Conservation (phyloP, 1,140 invertebrate species). For the Patella vulgata region DNA sequence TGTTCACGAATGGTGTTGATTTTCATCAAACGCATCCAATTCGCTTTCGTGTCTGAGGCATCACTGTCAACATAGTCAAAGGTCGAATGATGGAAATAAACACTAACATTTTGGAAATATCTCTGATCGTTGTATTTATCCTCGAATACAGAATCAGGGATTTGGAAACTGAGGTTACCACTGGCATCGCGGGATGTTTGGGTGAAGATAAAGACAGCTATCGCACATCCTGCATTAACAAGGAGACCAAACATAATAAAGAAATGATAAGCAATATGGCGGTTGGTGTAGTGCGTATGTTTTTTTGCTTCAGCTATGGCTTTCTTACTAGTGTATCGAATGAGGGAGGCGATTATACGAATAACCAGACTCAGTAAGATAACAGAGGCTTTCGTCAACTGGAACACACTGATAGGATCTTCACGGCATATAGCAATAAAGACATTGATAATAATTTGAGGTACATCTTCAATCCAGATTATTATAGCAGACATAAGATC, state of each 20-base stretch:
- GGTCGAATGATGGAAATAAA: slow-evolving; percentile 44
- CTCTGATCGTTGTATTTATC: slow-evolving; percentile 50
- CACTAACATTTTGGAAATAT: slow-evolving; percentile 54
- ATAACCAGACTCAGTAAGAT: slow-evolving; percentile 45
- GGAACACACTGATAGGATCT: slow-evolving; percentile 56
- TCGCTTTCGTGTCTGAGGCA: slow-evolving; percentile 16
- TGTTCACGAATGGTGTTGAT: slow-evolving; percentile 42
- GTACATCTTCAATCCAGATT: slow-evolving; percentile 57
- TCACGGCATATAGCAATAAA: slow-evolving; percentile 52
- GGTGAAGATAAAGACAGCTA: slow-evolving; percentile 50
- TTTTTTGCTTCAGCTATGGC: slow-evolving; percentile 26
- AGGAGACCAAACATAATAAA: slow-evolving; percentile 53
- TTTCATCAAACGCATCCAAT: slow-evolving; percentile 38
- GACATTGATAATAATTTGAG: slow-evolving; percentile 52
- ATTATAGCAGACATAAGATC: slow-evolving; percentile 47
- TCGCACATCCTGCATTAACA: slow-evolving; percentile 39
- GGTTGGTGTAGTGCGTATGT: slow-evolving; percentile 24
- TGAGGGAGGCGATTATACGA: slow-evolving; percentile 40
- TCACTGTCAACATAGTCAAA: slow-evolving; percentile 23
- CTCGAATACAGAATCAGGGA: slow-evolving; percentile 45
- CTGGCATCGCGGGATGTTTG: slow-evolving; percentile 41
- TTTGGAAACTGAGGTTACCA: slow-evolving; percentile 46
- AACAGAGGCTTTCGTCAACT: slow-evolving; percentile 50
- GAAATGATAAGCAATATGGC: slow-evolving; percentile 39
- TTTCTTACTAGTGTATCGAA: slow-evolving; percentile 47